phyloP scores from a whole-genome alignment of 1,140 invertebrate species.

The Campoletis sonorensis region DNA sequence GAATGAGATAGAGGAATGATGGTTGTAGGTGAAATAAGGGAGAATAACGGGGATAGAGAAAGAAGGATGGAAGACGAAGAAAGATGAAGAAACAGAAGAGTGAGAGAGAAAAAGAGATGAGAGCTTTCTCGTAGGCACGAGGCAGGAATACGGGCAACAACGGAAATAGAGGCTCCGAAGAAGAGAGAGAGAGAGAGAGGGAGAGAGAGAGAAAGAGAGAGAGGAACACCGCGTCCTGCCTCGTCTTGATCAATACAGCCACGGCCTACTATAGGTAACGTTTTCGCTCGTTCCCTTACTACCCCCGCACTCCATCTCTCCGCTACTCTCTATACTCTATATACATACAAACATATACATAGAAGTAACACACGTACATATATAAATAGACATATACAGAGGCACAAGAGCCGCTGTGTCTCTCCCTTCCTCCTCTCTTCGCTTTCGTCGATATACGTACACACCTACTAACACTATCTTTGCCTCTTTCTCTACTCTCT shows the following conservation, averaged over 20 bases:
- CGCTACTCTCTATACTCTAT: constrained; percentile 50
- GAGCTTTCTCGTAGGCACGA: constrained; percentile 69
- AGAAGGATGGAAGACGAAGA: constrained; percentile 2
- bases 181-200: constrained; percentile 50
- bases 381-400: too few species aligned
- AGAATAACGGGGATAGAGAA: not conserved
- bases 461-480: constrained; percentile 48
- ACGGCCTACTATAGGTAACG: constrained; percentile 73
- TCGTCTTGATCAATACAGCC: constrained; percentile 76
- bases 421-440: constrained; percentile 53
- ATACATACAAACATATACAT: constrained; percentile 42
- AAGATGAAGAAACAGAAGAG: not conserved
- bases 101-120: constrained; percentile 39
- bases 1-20: constrained; percentile 14
- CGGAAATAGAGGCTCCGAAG: constrained; percentile 72
- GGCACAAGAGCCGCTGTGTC: constrained; percentile 34
- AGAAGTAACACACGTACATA: not conserved
- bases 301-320: constrained; percentile 59
- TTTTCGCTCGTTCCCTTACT: constrained; percentile 68
- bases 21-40: constrained; percentile 25
- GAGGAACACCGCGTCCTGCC: constrained; percentile 65
- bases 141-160: constrained; percentile 73
- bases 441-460: constrained; percentile 35
- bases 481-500: constrained; percentile 44
- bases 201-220: constrained; percentile 60